Conservation (phyloP, 2,113 vertebrate genomes). For the Clarias batrachus region DNA sequence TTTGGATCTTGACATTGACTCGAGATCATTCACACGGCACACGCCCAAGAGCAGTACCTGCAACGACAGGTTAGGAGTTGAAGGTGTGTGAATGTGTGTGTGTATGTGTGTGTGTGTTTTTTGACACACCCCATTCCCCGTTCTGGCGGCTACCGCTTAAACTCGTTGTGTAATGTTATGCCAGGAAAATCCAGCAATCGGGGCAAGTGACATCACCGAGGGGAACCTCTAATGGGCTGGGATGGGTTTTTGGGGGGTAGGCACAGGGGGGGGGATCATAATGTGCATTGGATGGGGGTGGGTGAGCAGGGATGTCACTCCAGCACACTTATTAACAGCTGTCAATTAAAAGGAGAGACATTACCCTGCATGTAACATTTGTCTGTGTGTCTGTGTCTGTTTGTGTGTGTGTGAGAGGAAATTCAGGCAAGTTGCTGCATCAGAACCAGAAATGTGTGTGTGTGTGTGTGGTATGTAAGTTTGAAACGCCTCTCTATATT, state of each 20-base stretch:
- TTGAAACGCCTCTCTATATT: slow-evolving; percentile 1
- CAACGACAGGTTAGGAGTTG: slow-evolving; percentile 1
- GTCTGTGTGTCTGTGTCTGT: slow-evolving; percentile 7
- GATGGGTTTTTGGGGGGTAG: neutral
- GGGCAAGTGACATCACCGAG: neutral
- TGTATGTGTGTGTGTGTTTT: neutral
- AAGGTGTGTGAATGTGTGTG: slow-evolving; percentile 22
- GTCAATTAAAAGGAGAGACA: slow-evolving; percentile 24
- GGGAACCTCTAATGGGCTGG: slow-evolving; percentile 4
- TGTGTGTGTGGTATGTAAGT: slow-evolving; percentile 34
- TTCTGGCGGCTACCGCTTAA: slow-evolving; percentile 26
- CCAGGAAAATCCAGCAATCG: slow-evolving; percentile 26
- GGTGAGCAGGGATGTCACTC: neutral
- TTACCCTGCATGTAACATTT: neutral
- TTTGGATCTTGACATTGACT: slow-evolving; percentile 3
- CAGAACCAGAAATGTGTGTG: slow-evolving; percentile 3
- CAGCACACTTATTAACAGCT: neutral
- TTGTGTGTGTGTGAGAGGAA: neutral
- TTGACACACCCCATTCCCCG: slow-evolving; percentile 36
- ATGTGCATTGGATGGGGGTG: neutral
- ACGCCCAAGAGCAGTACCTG: slow-evolving; percentile 35
- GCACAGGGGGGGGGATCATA: neutral
- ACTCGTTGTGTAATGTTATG: slow-evolving; percentile 28
- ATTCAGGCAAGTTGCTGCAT: neutral
- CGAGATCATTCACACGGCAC: slow-evolving; percentile 26